Evolutionary conservation across 2,888 invertebrate genomes (phyloP).

Genomic region (Colostygia pectinataria): DNA sequence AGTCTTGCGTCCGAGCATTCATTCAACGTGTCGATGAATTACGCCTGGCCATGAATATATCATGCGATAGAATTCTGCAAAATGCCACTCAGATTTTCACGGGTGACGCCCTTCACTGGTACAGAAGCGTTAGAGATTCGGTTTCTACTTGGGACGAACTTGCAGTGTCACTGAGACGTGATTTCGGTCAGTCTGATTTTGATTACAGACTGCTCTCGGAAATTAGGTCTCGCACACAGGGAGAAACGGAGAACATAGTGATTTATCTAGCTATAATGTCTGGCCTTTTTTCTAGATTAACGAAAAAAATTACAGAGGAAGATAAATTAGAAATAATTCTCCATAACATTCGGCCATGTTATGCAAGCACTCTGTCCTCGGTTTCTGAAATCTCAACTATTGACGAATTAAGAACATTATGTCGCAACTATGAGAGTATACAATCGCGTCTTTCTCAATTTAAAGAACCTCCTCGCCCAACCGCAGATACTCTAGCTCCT

Average conservation of each 20-base stretch:
- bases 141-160: constrained; percentile 1
- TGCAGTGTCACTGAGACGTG: not conserved
- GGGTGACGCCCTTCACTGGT: constrained; percentile 8
- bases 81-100: constrained; percentile 9
- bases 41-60: not conserved
- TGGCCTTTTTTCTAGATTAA: not conserved
- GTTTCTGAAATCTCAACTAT: not conserved
- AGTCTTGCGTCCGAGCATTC: constrained; percentile 2
- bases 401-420: not conserved
- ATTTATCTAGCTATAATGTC: constrained; percentile 2
- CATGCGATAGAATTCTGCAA: not conserved
- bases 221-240: not conserved
- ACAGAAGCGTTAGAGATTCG: not conserved
- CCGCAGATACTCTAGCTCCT: constrained; percentile 5
- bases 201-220: constrained; percentile 1
- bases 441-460: constrained; percentile 4
- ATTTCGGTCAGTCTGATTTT: not conserved
- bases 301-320: not conserved
- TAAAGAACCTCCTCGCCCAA: not conserved
- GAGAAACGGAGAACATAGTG: not conserved
- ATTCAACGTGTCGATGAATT: constrained; percentile 2
- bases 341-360: constrained; percentile 1
- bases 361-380: constrained; percentile 1
- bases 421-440: not conserved
- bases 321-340: constrained; percentile 2